Evolutionary conservation across 2,888 invertebrate genomes (phyloP).

Genomic region (Scotopteryx bipunctaria): DNA sequence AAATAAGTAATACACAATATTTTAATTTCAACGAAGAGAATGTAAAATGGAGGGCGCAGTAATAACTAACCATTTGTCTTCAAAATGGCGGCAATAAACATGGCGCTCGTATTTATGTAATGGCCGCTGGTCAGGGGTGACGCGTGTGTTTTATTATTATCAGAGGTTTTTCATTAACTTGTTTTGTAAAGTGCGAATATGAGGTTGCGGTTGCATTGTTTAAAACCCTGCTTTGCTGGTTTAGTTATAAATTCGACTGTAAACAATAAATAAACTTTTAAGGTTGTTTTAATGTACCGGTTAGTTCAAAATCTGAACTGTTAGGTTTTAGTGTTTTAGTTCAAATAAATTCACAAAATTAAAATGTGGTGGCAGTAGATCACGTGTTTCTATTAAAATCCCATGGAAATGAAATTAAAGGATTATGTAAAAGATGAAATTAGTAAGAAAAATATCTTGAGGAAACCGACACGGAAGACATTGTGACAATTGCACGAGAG

Average conservation of each 20-base stretch:
- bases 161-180: constrained; percentile 76
- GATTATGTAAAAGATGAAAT: too few relatives aligned
- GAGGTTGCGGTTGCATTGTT: constrained; percentile 35
- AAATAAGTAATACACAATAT: constrained; percentile 81
- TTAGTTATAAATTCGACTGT: constrained; percentile 13
- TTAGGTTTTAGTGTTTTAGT: constrained; percentile 33
- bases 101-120: constrained; percentile 81
- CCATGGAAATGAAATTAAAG: too few relatives aligned
- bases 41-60: constrained; percentile 80
- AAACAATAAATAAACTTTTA: too few relatives aligned
- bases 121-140: constrained; percentile 76
- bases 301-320: too few relatives aligned
- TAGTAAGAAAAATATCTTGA: too few relatives aligned
- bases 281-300: too few relatives aligned
- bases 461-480: too few relatives aligned
- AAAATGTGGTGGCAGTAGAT: too few relatives aligned
- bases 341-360: constrained; percentile 22
- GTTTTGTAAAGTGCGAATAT: constrained; percentile 48
- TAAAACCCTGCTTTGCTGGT: constrained; percentile 38
- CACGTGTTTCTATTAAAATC: too few relatives aligned
- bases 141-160: constrained; percentile 75
- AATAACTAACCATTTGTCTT: constrained; percentile 84
- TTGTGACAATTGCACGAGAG: too few relatives aligned
- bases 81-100: constrained; percentile 83
- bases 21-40: constrained; percentile 80